Conservation (phyloP, 2,888 invertebrate species). For the Isotomurus palustris region DNA sequence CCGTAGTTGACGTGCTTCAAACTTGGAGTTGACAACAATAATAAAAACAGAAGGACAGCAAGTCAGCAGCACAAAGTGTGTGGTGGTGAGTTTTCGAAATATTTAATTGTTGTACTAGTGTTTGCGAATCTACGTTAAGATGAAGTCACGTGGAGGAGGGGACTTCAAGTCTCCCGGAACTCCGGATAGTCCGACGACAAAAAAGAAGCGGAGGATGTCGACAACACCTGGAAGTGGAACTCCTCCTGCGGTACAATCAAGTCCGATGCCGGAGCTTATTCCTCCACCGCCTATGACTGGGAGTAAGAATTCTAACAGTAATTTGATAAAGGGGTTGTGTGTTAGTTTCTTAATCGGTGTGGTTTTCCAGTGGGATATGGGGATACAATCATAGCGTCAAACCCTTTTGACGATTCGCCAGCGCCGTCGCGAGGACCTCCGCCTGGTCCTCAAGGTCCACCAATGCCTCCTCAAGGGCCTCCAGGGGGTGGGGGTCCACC, state of each 20-base stretch:
- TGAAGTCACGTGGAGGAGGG: slow-evolving; percentile 69
- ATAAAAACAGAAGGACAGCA: too few species aligned
- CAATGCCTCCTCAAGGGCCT: slow-evolving; percentile 54
- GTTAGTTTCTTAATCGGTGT: not conserved
- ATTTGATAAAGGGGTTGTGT: slow-evolving; percentile 3
- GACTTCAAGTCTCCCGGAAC: slow-evolving; percentile 60
- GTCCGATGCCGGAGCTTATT: slow-evolving; percentile 64
- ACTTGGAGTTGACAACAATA: too few species aligned
- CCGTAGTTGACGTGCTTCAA: too few species aligned
- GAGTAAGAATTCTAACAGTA: slow-evolving; percentile 8
- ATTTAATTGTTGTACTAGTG: not conserved
- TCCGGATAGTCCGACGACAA: slow-evolving; percentile 65
- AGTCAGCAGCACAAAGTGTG: not conserved
- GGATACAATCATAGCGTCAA: slow-evolving; percentile 88
- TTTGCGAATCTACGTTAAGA: not conserved
- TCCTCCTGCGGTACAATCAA: slow-evolving; percentile 59
- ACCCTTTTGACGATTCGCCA: slow-evolving; percentile 90
- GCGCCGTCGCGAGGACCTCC: slow-evolving; percentile 38
- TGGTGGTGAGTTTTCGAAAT: not conserved
- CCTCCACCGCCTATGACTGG: slow-evolving; percentile 74
- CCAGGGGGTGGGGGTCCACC: slow-evolving; percentile 47
- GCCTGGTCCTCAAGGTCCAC: slow-evolving; percentile 13
- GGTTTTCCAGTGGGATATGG: slow-evolving; percentile 63
- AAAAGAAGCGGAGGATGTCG: slow-evolving; percentile 73
- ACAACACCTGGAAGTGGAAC: slow-evolving; percentile 65